These are phyloP conservation scores for Hyposoter didymator DNA, from an alignment of 2,888 invertebrate genomes.

Conservation along the genomic window DNA sequence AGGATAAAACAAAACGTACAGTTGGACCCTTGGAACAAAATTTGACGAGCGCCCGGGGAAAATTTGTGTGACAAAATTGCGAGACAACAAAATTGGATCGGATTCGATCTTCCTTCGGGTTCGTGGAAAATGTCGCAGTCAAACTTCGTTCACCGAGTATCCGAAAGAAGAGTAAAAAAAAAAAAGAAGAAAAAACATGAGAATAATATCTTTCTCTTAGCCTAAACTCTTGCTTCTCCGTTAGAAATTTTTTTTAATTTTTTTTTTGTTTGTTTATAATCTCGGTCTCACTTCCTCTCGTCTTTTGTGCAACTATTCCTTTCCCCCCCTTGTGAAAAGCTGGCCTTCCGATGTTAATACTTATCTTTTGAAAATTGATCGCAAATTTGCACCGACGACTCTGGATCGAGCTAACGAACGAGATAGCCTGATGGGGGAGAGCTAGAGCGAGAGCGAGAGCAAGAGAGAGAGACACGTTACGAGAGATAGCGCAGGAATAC, in stretches of 20 bases:
- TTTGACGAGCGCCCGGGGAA: conserved; percentile 73
- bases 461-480: conserved; percentile 23
- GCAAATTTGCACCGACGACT: conserved; percentile 34
- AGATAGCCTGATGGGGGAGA: conserved; percentile 14
- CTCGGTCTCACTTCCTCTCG: conserved; percentile 36
- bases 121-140: conserved; percentile 42
- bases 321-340: conserved; percentile 6
- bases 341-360: conserved; percentile 20
- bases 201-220: conserved; percentile 39
- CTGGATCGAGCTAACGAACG: conserved; percentile 31
- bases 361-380: conserved; percentile 12
- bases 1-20: conserved; percentile 71
- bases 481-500: conserved; percentile 19
- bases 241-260: conserved; percentile 6
- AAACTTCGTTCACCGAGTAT: conserved; percentile 65
- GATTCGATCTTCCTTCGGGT: conserved; percentile 35
- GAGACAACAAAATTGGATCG: conserved; percentile 10
- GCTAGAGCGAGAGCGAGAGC: conserved; percentile 39
- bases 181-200: conserved; percentile 20
- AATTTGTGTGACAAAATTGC: conserved; percentile 61
- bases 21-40: conserved; percentile 77
- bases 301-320: conserved; percentile 49
- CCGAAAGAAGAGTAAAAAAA: conserved; percentile 15
- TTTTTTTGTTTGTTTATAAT: neutral
- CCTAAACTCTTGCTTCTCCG: conserved; percentile 27